Base-by-base conservation (phyloP, 92 coral and sea anemone species). In the Parazoanthus atlanticus region DNA sequence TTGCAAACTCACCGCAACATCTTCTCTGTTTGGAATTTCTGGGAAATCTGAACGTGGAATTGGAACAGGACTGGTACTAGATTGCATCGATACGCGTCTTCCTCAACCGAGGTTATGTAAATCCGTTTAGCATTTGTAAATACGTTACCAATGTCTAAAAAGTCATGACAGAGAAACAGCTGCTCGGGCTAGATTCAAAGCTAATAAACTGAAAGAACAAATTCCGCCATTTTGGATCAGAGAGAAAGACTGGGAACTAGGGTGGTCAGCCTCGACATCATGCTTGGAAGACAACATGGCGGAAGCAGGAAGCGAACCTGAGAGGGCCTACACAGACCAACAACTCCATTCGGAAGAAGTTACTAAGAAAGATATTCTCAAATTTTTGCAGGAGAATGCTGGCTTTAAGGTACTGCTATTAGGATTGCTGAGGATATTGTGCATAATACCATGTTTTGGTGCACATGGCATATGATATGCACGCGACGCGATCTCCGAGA, bases 331-430 rank as follows among this genome's bases (percentile, higher is more conserved):
- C 90, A 93, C 94, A 1, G 93, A 95, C 81, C 93, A 95, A 69
- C 97, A 95, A 80, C 89, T 97, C 46, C 90, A 95, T 7, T 88
- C 94, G n/a, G 99, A 97, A 34, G 96, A 90, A n/a, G 98, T 97
- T 11, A 92, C 97, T n/a, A 97, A 97, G 93, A 97, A 97, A 82
- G 99, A 97, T 47, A 95, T 97, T 86, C 93, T 97, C 92, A 94
- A 93, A 79, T 91, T 95, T 82, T 85, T 97, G 79, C 99, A 97
- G 86, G 99, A 95, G 64, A 79, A 97, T 94, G 99, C 96, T 47
- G 88, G 91, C 40, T 95, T 93, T 89, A 94, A 96, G 97, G 99
- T 95, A 89, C 26, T 69, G 85, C 6, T 19, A 41, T 33, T 36
- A 40, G 88, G 31, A n/a, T 75, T 76, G 76, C 74, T 32, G 78